Conservation (phyloP, 1,140 invertebrate species). For the Dryas iulia region DNA sequence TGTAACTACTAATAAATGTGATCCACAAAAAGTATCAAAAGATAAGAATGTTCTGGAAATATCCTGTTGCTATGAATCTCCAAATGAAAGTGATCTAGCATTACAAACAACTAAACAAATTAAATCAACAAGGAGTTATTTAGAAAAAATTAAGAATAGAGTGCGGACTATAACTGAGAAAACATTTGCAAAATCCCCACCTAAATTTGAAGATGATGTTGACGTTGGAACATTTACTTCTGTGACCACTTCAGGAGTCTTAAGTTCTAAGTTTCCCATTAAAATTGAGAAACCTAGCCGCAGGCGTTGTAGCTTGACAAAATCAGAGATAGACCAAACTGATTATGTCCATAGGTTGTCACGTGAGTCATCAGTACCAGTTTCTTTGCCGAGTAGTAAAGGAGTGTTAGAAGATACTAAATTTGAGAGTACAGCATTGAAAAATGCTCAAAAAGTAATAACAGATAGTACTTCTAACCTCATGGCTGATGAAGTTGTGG, state of each 20-base stretch:
- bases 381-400: slow-evolving; percentile 61
- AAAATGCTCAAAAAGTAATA: slow-evolving; percentile 61
- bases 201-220: slow-evolving; percentile 51
- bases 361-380: slow-evolving; percentile 65
- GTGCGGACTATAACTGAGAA: slow-evolving; percentile 80
- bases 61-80: slow-evolving; percentile 81
- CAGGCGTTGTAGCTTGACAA: slow-evolving; percentile 81
- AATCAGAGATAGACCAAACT: slow-evolving; percentile 82
- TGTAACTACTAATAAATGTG: slow-evolving; percentile 42
- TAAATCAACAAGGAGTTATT: slow-evolving; percentile 79
- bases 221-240: slow-evolving; percentile 82
- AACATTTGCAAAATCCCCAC: slow-evolving; percentile 70
- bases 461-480: slow-evolving; percentile 54
- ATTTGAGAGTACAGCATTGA: slow-evolving; percentile 69
- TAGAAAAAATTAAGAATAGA: slow-evolving; percentile 82
- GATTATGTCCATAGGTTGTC: slow-evolving; percentile 79
- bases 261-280: slow-evolving; percentile 71
- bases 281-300: slow-evolving; percentile 51
- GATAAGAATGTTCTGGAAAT: slow-evolving; percentile 82
- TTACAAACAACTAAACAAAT: slow-evolving; percentile 72
- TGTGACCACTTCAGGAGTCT: slow-evolving; percentile 82
- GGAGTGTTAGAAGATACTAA: slow-evolving; percentile 50
- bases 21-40: slow-evolving; percentile 66
- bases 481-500: slow-evolving; percentile 67
- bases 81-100: slow-evolving; percentile 70